Evolutionary conservation across 1,140 invertebrate genomes (phyloP).

Genomic region (Micrasema longulum): DNA sequence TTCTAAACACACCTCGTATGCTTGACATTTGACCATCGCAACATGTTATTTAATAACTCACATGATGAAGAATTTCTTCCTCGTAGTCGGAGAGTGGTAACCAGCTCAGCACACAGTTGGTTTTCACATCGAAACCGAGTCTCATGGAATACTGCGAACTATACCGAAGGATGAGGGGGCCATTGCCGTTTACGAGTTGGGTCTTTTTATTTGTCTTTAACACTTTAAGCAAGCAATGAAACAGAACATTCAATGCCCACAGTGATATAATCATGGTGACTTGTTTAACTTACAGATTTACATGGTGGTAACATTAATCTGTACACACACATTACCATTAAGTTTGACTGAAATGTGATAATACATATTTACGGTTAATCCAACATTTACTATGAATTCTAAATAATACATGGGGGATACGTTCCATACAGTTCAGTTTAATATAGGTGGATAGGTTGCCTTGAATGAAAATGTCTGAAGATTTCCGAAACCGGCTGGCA

Average conservation of each 20-base stretch:
- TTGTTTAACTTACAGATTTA: too few species aligned
- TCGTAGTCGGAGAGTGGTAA: not conserved
- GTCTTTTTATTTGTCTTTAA: not conserved
- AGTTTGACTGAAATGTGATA: too few species aligned
- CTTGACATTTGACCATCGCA: slow-evolving; percentile 19
- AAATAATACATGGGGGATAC: too few species aligned
- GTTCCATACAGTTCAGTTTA: too few species aligned
- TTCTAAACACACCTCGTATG: too few species aligned
- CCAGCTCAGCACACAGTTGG: not conserved
- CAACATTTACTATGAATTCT: too few species aligned
- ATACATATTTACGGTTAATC: too few species aligned
- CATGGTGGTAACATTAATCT: too few species aligned
- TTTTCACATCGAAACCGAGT: not conserved
- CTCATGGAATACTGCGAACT: not conserved
- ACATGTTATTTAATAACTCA: slow-evolving; percentile 11
- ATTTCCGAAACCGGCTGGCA: too few species aligned
- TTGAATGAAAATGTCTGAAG: too few species aligned
- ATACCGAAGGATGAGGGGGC: not conserved
- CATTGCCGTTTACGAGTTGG: not conserved
- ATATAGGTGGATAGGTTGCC: too few species aligned
- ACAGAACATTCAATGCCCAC: slow-evolving; percentile 19
- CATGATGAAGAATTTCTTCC: slow-evolving; percentile 1
- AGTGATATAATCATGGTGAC: slow-evolving; percentile 37
- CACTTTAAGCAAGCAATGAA: not conserved
- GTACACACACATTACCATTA: too few species aligned